Evolutionary conservation across 2,888 invertebrate genomes (phyloP).

Genomic region (Ophioninae sp.): DNA sequence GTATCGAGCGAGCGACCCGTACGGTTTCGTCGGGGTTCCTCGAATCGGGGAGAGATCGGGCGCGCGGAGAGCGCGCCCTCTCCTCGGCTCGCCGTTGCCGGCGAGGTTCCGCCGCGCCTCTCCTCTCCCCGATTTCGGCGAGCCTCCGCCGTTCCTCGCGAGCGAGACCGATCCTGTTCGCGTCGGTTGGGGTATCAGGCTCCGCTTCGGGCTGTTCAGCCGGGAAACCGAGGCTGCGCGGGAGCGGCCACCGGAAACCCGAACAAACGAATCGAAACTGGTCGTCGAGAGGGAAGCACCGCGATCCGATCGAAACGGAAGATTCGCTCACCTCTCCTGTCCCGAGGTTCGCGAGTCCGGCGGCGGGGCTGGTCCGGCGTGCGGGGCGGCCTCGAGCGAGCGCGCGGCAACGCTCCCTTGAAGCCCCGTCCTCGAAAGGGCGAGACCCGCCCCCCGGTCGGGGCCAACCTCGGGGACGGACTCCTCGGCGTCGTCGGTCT

Average conservation of each 20-base stretch:
- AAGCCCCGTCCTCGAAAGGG: constrained; percentile 85
- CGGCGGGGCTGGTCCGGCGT: constrained; percentile 79
- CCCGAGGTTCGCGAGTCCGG: constrained; percentile 61
- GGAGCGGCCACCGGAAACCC: no score
- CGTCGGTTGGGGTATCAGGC: constrained; percentile 76
- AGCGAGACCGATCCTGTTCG: constrained; percentile 73
- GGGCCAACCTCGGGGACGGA: constrained; percentile 78
- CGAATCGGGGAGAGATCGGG: constrained; percentile 75
- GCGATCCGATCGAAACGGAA: no score
- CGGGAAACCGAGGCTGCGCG: constrained; percentile 77
- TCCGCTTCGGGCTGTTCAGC: constrained; percentile 77
- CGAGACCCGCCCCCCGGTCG: constrained; percentile 82
- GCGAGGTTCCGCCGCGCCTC: constrained; percentile 60
- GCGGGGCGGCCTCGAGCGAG: constrained; percentile 83
- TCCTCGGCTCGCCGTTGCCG: constrained; percentile 19
- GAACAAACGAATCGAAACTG: no score
- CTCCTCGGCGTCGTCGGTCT: constrained; percentile 82
- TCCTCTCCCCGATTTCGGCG: constrained; percentile 73
- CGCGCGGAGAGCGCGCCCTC: constrained; percentile 59
- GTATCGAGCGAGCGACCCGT: constrained; percentile 34
- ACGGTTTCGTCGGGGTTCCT: constrained; percentile 75
- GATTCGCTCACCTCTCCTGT: constrained; percentile 68
- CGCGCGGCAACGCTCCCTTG: constrained; percentile 79
- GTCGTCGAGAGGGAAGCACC: no score
- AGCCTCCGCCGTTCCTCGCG: constrained; percentile 67